Conservation (phyloP, 2,888 invertebrate species). For the Gastracanthus pulcherrimus region DNA sequence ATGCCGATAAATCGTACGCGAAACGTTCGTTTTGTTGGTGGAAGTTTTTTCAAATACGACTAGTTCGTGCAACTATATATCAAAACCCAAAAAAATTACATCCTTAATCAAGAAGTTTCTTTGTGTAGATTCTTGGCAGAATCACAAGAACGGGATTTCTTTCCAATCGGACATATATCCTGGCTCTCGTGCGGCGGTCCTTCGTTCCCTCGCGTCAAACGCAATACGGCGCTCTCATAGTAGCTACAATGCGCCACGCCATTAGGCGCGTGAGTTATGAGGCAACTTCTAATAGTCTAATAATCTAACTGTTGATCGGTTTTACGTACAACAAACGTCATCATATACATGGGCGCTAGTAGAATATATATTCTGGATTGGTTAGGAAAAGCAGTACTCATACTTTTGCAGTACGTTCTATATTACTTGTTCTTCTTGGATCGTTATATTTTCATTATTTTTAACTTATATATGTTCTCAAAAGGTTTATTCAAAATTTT, state of each 20-base stretch:
- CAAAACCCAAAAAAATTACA: neutral
- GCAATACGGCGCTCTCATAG: constrained; percentile 65
- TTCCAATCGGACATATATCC: constrained; percentile 18
- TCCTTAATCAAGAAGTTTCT: constrained; percentile 30
- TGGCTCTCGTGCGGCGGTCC: neutral
- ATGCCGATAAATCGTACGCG: too few species aligned
- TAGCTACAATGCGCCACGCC: constrained; percentile 62
- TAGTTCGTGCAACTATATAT: neutral
- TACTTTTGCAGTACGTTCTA: neutral
- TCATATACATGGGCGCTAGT: neutral
- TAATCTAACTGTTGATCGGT: constrained; percentile 75
- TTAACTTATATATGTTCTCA: too few species aligned
- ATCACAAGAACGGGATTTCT: constrained; percentile 37
- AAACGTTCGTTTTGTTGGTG: too few species aligned
- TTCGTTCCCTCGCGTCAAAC: constrained; percentile 67
- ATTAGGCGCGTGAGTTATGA: constrained; percentile 76
- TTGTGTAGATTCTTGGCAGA: constrained; percentile 16
- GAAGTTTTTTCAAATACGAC: neutral
- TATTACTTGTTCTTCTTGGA: neutral
- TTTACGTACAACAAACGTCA: constrained; percentile 57
- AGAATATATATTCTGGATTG: neutral
- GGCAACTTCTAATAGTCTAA: constrained; percentile 76
- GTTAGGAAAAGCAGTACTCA: neutral
- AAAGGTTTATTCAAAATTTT: too few species aligned
- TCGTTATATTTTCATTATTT: too few species aligned